phyloP scores from a whole-genome alignment of 2,888 invertebrate species.

The Drosophila lacicola region DNA sequence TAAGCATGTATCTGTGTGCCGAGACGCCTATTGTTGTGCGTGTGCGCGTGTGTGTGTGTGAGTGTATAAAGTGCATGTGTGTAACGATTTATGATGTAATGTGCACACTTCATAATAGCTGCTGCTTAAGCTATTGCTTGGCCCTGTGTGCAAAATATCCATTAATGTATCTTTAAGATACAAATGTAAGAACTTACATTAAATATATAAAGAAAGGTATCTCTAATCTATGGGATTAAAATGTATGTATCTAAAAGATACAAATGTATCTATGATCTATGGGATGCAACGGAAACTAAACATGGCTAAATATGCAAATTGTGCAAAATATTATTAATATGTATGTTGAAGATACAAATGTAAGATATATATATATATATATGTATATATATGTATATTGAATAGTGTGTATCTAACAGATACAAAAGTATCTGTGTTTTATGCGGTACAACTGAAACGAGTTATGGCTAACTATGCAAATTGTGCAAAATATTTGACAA shows the following conservation, averaged over 20 bases:
- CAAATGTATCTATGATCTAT: neutral
- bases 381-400: too few relatives aligned
- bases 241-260: neutral
- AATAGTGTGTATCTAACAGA: neutral
- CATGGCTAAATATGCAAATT: too few relatives aligned
- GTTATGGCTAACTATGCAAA: too few relatives aligned
- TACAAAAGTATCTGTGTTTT: neutral
- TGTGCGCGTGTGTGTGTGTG: conserved; percentile 6
- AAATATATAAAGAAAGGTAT: neutral
- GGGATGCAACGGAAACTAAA: too few relatives aligned
- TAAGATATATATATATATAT: too few relatives aligned
- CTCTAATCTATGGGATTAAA: too few relatives aligned
- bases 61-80: conserved; percentile 17
- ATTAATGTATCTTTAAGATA: conserved; percentile 8
- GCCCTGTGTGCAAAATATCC: neutral
- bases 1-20: conserved; percentile 25
- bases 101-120: conserved; percentile 19
- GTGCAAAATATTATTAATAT: too few relatives aligned
- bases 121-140: conserved; percentile 6
- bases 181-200: neutral
- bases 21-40: conserved; percentile 6
- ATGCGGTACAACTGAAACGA: too few relatives aligned
- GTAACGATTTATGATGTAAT: conserved; percentile 31
- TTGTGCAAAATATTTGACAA: too few relatives aligned
- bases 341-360: too few relatives aligned